Conservation (phyloP, 2,888 invertebrate species). For the Orthosia gracilis region DNA sequence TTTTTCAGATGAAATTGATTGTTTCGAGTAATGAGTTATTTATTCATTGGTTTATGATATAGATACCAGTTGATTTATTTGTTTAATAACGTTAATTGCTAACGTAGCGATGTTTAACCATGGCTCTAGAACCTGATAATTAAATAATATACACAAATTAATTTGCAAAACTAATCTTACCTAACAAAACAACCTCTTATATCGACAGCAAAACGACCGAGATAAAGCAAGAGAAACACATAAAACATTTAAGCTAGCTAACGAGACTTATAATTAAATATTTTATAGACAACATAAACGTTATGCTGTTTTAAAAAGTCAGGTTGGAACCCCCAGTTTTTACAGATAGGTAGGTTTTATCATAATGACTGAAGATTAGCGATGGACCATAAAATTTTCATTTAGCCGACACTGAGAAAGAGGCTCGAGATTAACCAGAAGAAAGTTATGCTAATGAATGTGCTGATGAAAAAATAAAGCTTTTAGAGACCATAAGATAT, state of each 20-base stretch:
- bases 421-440: slow-evolving; percentile 63
- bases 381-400: slow-evolving; percentile 63
- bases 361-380: slow-evolving; percentile 62
- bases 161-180: neutral
- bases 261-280: slow-evolving; percentile 49
- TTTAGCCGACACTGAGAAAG: slow-evolving; percentile 60
- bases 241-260: slow-evolving; percentile 27
- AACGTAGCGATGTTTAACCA: too few relatives aligned
- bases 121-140: too few relatives aligned
- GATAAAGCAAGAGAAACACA: slow-evolving; percentile 9
- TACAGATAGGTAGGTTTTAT: slow-evolving; percentile 58
- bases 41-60: too few relatives aligned
- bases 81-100: too few relatives aligned
- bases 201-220: neutral
- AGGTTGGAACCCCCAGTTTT: slow-evolving; percentile 28
- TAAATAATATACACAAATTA: too few relatives aligned
- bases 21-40: too few relatives aligned
- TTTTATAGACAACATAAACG: slow-evolving; percentile 50
- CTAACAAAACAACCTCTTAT: neutral
- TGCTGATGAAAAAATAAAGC: slow-evolving; percentile 67
- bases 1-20: too few relatives aligned
- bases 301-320: slow-evolving; percentile 52
- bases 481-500: slow-evolving; percentile 45
- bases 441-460: slow-evolving; percentile 66
- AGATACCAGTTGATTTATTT: too few relatives aligned